Conservation (phyloP, 1,140 invertebrate genomes). For the Drosophila prosaltans region DNA sequence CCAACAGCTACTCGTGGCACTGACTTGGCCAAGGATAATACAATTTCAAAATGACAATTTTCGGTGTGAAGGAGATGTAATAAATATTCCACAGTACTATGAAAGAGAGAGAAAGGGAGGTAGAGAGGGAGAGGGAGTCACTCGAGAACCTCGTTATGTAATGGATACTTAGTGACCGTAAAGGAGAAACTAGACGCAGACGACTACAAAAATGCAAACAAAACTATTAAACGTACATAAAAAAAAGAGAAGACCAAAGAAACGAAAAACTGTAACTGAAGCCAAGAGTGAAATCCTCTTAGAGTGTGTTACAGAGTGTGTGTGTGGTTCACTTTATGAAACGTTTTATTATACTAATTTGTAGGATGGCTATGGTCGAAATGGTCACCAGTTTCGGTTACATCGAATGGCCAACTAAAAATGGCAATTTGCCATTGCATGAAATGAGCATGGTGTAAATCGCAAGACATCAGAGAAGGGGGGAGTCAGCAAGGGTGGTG, state of each 20-base stretch:
- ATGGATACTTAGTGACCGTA: conserved; percentile 57
- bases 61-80: conserved; percentile 40
- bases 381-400: conserved; percentile 76
- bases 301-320: conserved; percentile 20
- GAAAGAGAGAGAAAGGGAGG: background rate
- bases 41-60: conserved; percentile 77
- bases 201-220: conserved; percentile 56
- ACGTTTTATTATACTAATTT: conserved; percentile 83
- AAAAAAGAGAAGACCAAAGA: conserved; percentile 29
- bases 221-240: conserved; percentile 57
- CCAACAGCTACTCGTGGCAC: conserved; percentile 22
- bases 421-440: conserved; percentile 80
- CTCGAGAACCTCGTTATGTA: conserved; percentile 59
- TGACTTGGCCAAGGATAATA: conserved; percentile 68
- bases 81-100: conserved; percentile 49
- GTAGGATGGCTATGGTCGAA: conserved; percentile 72
- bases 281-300: conserved; percentile 36
- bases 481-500: background rate
- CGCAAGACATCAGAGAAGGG: conserved; percentile 3
- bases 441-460: conserved; percentile 38
- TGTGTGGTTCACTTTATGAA: conserved; percentile 74
- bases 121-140: conserved; percentile 18
- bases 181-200: conserved; percentile 31
- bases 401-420: conserved; percentile 78
- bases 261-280: conserved; percentile 38